Conservation (phyloP, 2,888 invertebrate genomes). For the Urechis unicinctus region DNA sequence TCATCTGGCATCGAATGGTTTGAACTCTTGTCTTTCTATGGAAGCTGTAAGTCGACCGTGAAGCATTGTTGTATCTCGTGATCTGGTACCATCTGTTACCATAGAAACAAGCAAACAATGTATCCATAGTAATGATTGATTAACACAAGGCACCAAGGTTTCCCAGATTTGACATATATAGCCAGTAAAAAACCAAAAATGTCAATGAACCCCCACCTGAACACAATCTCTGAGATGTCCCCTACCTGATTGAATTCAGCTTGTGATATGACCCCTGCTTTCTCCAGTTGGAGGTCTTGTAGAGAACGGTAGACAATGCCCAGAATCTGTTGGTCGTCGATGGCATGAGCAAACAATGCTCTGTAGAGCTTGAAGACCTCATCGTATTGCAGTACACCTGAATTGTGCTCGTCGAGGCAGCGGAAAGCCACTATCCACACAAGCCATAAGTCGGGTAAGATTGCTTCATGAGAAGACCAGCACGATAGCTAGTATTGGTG, state of each 20-base stretch:
- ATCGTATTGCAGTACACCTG: not conserved
- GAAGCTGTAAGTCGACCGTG: not conserved
- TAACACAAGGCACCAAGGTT: too few relatives aligned
- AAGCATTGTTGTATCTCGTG: not conserved
- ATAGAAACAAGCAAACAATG: not conserved
- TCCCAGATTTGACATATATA: too few relatives aligned
- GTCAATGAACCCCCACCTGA: too few relatives aligned
- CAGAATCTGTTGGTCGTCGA: not conserved
- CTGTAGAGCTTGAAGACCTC: not conserved
- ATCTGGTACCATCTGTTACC: not conserved
- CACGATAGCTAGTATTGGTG: too few relatives aligned
- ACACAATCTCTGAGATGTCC: too few relatives aligned
- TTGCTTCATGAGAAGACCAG: too few relatives aligned
- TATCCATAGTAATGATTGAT: too few relatives aligned
- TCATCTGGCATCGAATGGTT: too few relatives aligned
- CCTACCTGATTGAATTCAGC: not conserved
- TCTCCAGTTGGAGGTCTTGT: not conserved
- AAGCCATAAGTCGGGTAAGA: too few relatives aligned
- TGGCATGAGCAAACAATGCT: not conserved
- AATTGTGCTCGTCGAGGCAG: not conserved
- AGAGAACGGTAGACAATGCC: not conserved
- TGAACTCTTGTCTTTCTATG: too few relatives aligned
- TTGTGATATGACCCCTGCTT: not conserved
- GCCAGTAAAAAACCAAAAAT: too few relatives aligned
- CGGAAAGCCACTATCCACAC: not conserved